These are phyloP conservation scores for Seriola aureovittata DNA, from an alignment of 2,113 vertebrate genomes.

Conservation along the genomic window DNA sequence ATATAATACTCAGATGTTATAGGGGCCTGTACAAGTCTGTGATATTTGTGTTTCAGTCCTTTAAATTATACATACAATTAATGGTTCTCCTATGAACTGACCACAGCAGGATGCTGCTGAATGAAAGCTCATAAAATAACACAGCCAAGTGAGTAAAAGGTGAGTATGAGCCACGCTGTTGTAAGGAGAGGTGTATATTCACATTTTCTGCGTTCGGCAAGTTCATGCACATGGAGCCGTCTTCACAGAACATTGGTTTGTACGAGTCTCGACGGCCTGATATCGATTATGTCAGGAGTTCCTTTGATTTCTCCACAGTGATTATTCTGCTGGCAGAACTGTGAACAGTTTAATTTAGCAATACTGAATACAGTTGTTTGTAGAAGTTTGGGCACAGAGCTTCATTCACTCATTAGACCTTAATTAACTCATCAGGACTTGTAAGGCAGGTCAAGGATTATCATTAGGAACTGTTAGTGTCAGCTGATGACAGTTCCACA, in stretches of 20 bases:
- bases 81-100: conserved; percentile 23
- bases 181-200: background rate
- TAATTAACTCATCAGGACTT: background rate
- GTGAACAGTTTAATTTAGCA: conserved; percentile 17
- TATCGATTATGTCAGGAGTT: conserved; percentile 31
- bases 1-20: conserved; percentile 24
- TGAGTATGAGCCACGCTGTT: conserved; percentile 7
- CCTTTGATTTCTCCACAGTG: conserved; percentile 24
- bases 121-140: conserved; percentile 33
- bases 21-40: background rate
- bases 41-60: conserved; percentile 26
- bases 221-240: background rate
- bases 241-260: background rate
- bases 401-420: background rate
- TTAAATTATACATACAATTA: conserved; percentile 25
- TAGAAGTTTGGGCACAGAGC: background rate
- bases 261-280: conserved; percentile 5
- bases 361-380: conserved; percentile 4
- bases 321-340: background rate
- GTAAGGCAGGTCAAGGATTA: background rate
- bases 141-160: background rate
- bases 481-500: background rate
- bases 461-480: conserved; percentile 5
- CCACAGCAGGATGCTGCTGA: conserved; percentile 13
- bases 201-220: background rate